Conservation (phyloP, 1,140 invertebrate species). For the Drosophila varians region DNA sequence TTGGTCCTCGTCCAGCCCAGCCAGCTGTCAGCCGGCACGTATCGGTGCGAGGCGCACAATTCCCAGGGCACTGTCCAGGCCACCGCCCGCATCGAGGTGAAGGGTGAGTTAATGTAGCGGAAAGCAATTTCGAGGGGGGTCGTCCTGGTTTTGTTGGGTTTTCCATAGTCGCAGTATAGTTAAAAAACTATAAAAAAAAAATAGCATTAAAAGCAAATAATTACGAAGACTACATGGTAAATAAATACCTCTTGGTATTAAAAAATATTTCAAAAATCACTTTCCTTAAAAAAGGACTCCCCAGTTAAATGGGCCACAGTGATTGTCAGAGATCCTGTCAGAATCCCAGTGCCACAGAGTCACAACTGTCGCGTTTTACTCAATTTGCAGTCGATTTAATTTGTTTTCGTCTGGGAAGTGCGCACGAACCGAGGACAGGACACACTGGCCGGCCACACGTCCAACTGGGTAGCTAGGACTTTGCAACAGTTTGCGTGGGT, state of each 20-base stretch:
- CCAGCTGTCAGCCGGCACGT: conserved; percentile 87
- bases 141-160: neutral
- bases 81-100: conserved; percentile 87
- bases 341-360: conserved; percentile 38
- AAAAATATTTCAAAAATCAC: neutral
- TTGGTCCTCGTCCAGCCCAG: conserved; percentile 87
- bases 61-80: conserved; percentile 87
- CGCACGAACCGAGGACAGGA: neutral
- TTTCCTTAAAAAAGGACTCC: neutral
- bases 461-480: conserved; percentile 9
- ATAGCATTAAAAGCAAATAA: no score
- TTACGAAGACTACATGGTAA: no score
- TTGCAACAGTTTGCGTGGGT: neutral
- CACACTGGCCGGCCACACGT: conserved; percentile 1
- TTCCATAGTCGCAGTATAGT: no score
- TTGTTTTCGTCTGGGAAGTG: conserved; percentile 59
- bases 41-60: conserved; percentile 90
- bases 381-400: conserved; percentile 81
- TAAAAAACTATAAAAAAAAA: no score
- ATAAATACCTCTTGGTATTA: neutral
- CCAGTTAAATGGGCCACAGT: neutral
- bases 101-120: conserved; percentile 85
- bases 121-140: neutral
- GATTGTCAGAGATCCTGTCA: conserved; percentile 3
- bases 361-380: conserved; percentile 75